Base-by-base conservation (phyloP, 1,140 invertebrate genomes). In the Tenebrio molitor region DNA sequence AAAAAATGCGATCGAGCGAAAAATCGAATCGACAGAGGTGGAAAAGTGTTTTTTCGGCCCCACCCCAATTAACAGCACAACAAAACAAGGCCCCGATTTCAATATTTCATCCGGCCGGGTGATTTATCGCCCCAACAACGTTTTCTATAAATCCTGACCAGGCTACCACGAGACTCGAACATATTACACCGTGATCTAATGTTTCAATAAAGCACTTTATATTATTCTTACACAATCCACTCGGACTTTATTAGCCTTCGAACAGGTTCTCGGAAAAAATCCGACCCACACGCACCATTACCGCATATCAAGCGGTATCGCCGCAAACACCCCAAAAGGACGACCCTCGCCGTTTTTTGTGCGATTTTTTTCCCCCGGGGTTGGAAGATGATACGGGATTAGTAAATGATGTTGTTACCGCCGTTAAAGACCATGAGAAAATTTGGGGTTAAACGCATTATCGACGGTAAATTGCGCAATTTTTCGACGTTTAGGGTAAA, bases 361-460 rank as follows among this genome's bases (percentile, higher is more conserved):
- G 36, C 41, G 36, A 12, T n/a, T n/a, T n/a, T n/a, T n/a, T 10
- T 33, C 36, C 34, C 19, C 41, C 29, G 53, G 72, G 72, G 72
- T 70, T 68, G 70, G 33, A 73, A 73, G 67, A 73, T 36, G 72
- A 73, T 73, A 73, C 72, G 17, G 67, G 41, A 73, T 73, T 73
- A 73, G 68, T 29, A 70, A 73, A 69, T 73, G 65, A 72, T 68
- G 65, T 68, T 72, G 71, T 72, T 68, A 64, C 65, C 62, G 23
- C 58, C 33, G 64, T 44, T 66, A 66, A 66, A 66, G 44, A 44
- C 50, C 73, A 72, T 74, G 69, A 42, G 73, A 74, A 72, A 72
- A 53, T 62, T 50, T 41, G 53, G 69, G 73, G 69, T 74, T 74
- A 67, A 71, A 44, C 33, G 41, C 17, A 66, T 66, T 66, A 66